phyloP scores from a whole-genome alignment of 2,113 vertebrate genomes.

The Aplodontia rufa region DNA sequence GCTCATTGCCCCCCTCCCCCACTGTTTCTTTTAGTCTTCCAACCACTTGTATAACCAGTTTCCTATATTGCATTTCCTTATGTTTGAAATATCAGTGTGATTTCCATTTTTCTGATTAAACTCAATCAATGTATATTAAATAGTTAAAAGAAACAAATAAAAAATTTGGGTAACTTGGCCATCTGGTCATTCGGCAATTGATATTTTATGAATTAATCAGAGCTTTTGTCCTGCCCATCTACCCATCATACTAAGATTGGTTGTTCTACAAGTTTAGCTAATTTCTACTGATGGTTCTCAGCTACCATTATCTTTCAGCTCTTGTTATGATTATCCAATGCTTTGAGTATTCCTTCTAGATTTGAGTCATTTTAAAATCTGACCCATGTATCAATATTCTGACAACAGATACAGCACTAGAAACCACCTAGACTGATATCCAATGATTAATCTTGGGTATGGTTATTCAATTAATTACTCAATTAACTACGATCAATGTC shows the following conservation, averaged over 20 bases:
- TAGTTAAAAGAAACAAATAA: slow-evolving; percentile 27
- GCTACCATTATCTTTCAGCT: not conserved
- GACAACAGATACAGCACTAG: slow-evolving; percentile 27
- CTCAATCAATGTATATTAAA: slow-evolving; percentile 23
- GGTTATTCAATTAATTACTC: slow-evolving; percentile 35
- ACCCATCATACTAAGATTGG: not conserved
- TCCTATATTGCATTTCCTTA: not conserved
- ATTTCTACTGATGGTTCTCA: not conserved
- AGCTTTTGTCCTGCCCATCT: not conserved
- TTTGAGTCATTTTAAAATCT: slow-evolving; percentile 51
- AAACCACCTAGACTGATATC: slow-evolving; percentile 23
- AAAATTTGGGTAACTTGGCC: not conserved
- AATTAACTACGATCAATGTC: slow-evolving; percentile 26
- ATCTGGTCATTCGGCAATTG: not conserved
- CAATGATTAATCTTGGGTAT: slow-evolving; percentile 41
- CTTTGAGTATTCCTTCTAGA: slow-evolving; percentile 10
- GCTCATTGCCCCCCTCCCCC: not conserved
- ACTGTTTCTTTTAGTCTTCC: not conserved
- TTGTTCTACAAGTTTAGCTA: slow-evolving; percentile 4
- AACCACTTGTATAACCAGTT: not conserved
- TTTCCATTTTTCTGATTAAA: slow-evolving; percentile 46
- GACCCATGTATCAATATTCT: not conserved
- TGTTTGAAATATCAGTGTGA: slow-evolving; percentile 3
- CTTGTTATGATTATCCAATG: not conserved
- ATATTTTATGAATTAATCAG: slow-evolving; percentile 34